Evolutionary conservation across 2,888 invertebrate species (phyloP), one percentile per base, ranked within the genome.

Genomic region (Drosophila demipolita): DNA sequence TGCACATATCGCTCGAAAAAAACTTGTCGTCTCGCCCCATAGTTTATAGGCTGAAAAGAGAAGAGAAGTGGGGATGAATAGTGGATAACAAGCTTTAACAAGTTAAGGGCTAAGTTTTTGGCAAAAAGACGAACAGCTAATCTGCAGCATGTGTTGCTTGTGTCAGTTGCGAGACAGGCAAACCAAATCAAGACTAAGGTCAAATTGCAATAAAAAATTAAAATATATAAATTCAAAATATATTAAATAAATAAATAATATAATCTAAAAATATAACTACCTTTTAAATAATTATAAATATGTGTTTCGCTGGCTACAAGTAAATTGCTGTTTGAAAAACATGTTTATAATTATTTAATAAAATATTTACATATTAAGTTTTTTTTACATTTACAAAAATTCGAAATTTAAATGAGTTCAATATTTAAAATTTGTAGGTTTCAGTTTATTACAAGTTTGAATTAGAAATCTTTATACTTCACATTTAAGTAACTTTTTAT

Each of bases 1-100:
- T 80, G 74, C 52, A 92, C 92, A 66, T 93, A 93, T 76, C 91
- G 92, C 63, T 92, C 82, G 53, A 92, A 83, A 60, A 93, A 93
- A 85, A 90, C 90, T 66, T 91, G 90, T 40, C 92, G 90, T n/a
- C 92, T 85, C 4, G 77, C 72, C 36, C 82, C 83, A 70, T 87
- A 92, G 36, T 86, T 53, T 63, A 87, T 75, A 9, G 91, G 91
- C 93, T 93, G 91, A 91, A 75, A 77, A 52, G 45, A 48, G n/a
- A 52, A 40, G 0, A 52, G 45, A 66, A 40, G 17, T 26, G 32
- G 45, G 23, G n/a, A 45, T 11, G 32, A 0, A 5, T 0, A 29
- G 29, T 29, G 5, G 6, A 6, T 29, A 29, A 29, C 29, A 29
- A 29, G 29, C 29, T 29, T 29, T 29, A 29, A 45, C 17, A 32